Percentiles rank a stretch among this genome's conserved stretches.
phyloP scores from a whole-genome alignment of 2,888 invertebrate genomes.

The Troglohyphantes excavatus region DNA sequence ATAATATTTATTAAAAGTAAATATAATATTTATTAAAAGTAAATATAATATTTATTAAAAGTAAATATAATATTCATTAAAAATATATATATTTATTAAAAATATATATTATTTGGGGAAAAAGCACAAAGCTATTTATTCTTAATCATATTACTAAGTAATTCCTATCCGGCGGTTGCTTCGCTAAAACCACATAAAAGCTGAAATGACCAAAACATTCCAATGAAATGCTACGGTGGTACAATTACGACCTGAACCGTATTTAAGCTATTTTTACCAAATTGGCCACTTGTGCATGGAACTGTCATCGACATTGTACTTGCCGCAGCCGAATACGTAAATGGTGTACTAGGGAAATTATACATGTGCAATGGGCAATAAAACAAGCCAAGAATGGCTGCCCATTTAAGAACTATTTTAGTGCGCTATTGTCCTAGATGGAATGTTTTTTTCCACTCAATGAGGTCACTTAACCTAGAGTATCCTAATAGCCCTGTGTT shows the following conservation, averaged over 20 bases:
- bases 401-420: constrained; percentile 11
- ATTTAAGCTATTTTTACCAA: constrained; percentile 23
- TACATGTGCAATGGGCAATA: constrained; percentile 35
- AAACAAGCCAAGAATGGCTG: constrained; percentile 24
- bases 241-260: constrained; percentile 1
- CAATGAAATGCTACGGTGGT: constrained; percentile 19
- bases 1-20: too few relatives aligned
- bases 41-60: too few relatives aligned
- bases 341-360: constrained; percentile 21
- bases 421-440: neutral
- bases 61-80: too few relatives aligned
- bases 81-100: too few relatives aligned
- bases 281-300: constrained; percentile 47
- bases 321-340: neutral
- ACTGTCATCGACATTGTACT: constrained; percentile 21
- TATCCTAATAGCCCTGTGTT: neutral
- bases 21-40: too few relatives aligned
- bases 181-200: constrained; percentile 40
- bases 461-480: neutral
- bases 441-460: neutral
- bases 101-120: too few relatives aligned
- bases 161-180: too few relatives aligned
- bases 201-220: constrained; percentile 32
- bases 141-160: too few relatives aligned
- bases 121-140: too few relatives aligned